Evolutionary conservation across 2,797 vertebrate genomes (phyloP).

Genomic region (Acipenser oxyrinchus): DNA sequence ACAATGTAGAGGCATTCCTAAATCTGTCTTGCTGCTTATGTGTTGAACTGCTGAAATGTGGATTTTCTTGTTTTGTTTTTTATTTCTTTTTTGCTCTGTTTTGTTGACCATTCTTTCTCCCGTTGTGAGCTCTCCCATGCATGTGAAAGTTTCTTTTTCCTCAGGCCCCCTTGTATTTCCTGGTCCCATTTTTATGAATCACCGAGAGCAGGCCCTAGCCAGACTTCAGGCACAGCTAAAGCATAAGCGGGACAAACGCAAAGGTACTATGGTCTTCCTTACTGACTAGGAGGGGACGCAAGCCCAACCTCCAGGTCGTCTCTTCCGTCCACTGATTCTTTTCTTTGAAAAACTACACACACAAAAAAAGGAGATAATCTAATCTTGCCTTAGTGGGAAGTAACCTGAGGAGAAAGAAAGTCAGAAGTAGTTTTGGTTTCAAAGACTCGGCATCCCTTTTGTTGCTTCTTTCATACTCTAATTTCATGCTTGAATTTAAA

Average conservation of each 20-base stretch:
- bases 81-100: slow-evolving; percentile 48
- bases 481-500: background rate
- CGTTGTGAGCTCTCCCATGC: slow-evolving; percentile 94
- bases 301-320: slow-evolving; percentile 48
- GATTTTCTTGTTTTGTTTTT: slow-evolving; percentile 52
- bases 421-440: background rate
- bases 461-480: background rate
- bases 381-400: slow-evolving; percentile 35
- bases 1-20: too few species aligned
- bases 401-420: slow-evolving; percentile 40
- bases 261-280: slow-evolving; percentile 96
- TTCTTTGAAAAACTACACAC: slow-evolving; percentile 41
- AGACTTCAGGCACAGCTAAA: slow-evolving; percentile 96
- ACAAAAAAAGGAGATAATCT: slow-evolving; percentile 32
- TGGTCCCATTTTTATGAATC: slow-evolving; percentile 97
- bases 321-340: slow-evolving; percentile 41
- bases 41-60: slow-evolving; percentile 13
- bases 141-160: slow-evolving; percentile 98
- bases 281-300: slow-evolving; percentile 65
- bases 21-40: too few species aligned
- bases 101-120: slow-evolving; percentile 45
- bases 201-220: slow-evolving; percentile 98
- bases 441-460: background rate
- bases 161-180: slow-evolving; percentile 98
- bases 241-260: slow-evolving; percentile 98